Conservation (phyloP, 1,140 invertebrate species). For the Ceratosolen solmsi region DNA sequence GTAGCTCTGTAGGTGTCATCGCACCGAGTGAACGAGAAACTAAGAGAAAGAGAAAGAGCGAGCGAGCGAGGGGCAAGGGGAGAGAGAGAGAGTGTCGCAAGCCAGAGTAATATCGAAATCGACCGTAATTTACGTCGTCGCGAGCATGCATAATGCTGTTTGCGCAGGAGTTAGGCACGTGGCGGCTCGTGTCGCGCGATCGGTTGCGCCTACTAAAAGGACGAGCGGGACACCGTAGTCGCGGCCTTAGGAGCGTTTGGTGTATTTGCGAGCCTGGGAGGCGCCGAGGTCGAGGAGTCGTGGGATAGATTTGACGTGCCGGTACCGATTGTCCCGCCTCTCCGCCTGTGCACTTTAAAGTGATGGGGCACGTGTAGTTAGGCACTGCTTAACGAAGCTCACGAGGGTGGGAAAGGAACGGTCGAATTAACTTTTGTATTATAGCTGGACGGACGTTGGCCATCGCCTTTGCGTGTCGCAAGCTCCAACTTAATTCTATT, state of each 20-base stretch:
- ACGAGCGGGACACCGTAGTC: slow-evolving; percentile 46
- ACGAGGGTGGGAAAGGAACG: slow-evolving; percentile 13
- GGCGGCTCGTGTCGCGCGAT: slow-evolving; percentile 56
- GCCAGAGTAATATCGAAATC: slow-evolving; percentile 58
- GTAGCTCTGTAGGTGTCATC: slow-evolving; percentile 56
- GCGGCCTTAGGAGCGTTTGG: slow-evolving; percentile 35
- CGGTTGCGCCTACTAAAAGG: background rate
- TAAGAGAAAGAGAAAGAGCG: background rate
- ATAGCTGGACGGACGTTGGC: background rate
- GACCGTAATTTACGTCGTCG: slow-evolving; percentile 61
- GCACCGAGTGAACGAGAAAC: slow-evolving; percentile 4
- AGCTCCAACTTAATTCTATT: slow-evolving; percentile 9
- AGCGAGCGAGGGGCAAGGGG: background rate
- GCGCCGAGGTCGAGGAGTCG: background rate
- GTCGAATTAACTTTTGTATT: slow-evolving; percentile 34
- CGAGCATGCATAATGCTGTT: slow-evolving; percentile 63
- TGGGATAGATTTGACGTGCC: slow-evolving; percentile 1
- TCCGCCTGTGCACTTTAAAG: background rate
- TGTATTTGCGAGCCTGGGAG: background rate
- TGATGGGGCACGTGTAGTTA: background rate
- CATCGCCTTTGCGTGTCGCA: background rate
- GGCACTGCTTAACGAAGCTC: background rate
- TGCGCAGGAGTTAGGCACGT: slow-evolving; percentile 58
- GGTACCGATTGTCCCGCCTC: background rate
- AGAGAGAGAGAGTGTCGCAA: background rate